A percentile compares a stretch with the other conserved stretches of the same genome.
These are phyloP conservation scores for Spicauda simplicius DNA, from an alignment of 2,888 invertebrate genomes.

Conservation along the genomic window DNA sequence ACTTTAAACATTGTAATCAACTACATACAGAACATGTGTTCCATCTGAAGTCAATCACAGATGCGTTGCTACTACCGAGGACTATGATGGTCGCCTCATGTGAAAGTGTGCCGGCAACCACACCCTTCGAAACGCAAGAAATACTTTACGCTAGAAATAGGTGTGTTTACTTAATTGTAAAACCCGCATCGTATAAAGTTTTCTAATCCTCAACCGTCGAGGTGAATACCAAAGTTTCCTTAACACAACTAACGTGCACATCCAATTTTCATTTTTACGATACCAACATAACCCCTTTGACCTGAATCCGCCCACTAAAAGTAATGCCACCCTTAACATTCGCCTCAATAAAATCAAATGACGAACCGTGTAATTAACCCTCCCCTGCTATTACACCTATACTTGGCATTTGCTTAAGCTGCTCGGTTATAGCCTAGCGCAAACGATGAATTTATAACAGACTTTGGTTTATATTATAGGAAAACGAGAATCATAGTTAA, in stretches of 20 bases:
- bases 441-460: background rate
- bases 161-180: background rate
- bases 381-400: slow-evolving; percentile 36
- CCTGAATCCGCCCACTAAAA: slow-evolving; percentile 50
- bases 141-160: too few relatives aligned
- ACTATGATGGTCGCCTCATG: too few relatives aligned
- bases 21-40: too few relatives aligned
- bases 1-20: too few relatives aligned
- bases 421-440: background rate
- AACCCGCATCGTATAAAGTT: background rate
- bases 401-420: slow-evolving; percentile 15
- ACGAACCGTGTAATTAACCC: slow-evolving; percentile 60
- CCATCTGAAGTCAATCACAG: too few relatives aligned
- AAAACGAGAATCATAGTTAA: too few relatives aligned
- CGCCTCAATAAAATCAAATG: slow-evolving; percentile 63
- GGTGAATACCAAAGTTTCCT: background rate
- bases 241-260: slow-evolving; percentile 11
- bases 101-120: too few relatives aligned
- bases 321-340: slow-evolving; percentile 47
- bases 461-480: background rate
- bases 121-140: too few relatives aligned
- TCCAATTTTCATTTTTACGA: slow-evolving; percentile 48
- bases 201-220: too few relatives aligned
- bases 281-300: slow-evolving; percentile 48
- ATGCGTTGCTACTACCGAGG: too few relatives aligned